Base-by-base conservation (phyloP, 2,113 vertebrate species). In the Myiozetetes cayanensis region DNA sequence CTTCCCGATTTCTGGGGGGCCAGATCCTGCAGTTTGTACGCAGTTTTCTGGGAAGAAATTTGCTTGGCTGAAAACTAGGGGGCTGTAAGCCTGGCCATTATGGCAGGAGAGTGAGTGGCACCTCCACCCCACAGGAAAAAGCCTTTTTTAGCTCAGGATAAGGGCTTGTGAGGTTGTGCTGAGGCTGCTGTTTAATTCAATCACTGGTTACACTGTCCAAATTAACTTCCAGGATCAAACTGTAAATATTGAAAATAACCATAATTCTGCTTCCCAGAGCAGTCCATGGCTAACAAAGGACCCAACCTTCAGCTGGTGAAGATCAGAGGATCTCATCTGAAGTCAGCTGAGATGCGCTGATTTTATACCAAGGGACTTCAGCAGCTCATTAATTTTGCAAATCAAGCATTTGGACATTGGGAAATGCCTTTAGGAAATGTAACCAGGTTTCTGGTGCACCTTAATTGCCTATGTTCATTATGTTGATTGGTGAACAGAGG, bases 341-440 rank as follows among this genome's bases (percentile, higher is more conserved):
- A 84, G 85, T 88, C 85, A 50, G 83, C 39, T 1, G 14, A 93
- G 95, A 96, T 95, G 89, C 77, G 68, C 59, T 88, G 86, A 92
- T 92, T 90, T 84, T 77, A 92, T 77, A 89, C 68, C 89, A 59
- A 74, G 88, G 61, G 95, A 95, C 47, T n/a, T 78, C n/a, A 87
- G 76, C 65, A 93, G 92, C 94, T 95, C 94, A 93, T 97, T 97
- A 93, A 89, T 94, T 94, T 95, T 96, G 89, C 95, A 97, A 95
- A 97, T 94, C 85, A 90, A 96, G 96, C 89, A 37, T 86, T 94
- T 94, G 94, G 95, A 96, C 95, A 96, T 77, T 90, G 83, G 85
- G 83, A 95, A 96, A 96, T 95, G 95, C 94, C 94, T 96, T 79
- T 58, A 96, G 96, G 93, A 96, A 96, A 93, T 84, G 92, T 92